These are phyloP conservation scores for Bursaphelenchus okinawaensis DNA, from an alignment of 2,888 invertebrate genomes.

Conservation along the genomic window DNA sequence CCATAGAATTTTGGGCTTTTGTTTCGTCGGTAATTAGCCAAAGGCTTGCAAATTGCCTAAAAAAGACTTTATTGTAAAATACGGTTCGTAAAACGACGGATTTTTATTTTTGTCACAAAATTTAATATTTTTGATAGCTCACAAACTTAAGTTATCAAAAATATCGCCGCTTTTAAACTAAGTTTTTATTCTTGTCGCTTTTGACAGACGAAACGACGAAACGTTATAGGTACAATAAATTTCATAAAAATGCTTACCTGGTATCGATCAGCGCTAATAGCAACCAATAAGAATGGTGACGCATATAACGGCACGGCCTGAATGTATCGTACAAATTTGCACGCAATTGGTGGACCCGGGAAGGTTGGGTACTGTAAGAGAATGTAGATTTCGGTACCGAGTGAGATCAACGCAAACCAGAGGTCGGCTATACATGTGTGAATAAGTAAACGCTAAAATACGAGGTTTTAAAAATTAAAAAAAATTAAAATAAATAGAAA, in stretches of 20 bases:
- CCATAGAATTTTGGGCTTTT: slow-evolving; percentile 51
- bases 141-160: no score
- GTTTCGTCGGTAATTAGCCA: slow-evolving; percentile 52
- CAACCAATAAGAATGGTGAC: slow-evolving; percentile 61
- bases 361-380: slow-evolving; percentile 38
- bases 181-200: no score
- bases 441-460: slow-evolving; percentile 63
- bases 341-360: slow-evolving; percentile 62
- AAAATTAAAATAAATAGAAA: no score
- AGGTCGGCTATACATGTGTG: slow-evolving; percentile 71
- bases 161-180: no score
- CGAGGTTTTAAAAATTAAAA: slow-evolving; percentile 14
- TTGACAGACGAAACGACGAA: no score
- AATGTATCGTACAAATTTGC: slow-evolving; percentile 66
- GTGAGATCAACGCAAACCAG: slow-evolving; percentile 67
- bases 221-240: neutral
- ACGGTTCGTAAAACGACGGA: neutral
- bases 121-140: neutral
- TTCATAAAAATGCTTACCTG: slow-evolving; percentile 34
- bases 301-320: slow-evolving; percentile 69
- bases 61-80: neutral
- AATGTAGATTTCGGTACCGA: slow-evolving; percentile 65
- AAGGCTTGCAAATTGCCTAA: slow-evolving; percentile 52
- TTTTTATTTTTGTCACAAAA: neutral
- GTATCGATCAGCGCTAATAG: slow-evolving; percentile 55